A percentile compares a stretch with the other conserved stretches of the same genome.
Evolutionary conservation across 2,888 invertebrate genomes (phyloP).

Genomic region (Sphinx pinastri): DNA sequence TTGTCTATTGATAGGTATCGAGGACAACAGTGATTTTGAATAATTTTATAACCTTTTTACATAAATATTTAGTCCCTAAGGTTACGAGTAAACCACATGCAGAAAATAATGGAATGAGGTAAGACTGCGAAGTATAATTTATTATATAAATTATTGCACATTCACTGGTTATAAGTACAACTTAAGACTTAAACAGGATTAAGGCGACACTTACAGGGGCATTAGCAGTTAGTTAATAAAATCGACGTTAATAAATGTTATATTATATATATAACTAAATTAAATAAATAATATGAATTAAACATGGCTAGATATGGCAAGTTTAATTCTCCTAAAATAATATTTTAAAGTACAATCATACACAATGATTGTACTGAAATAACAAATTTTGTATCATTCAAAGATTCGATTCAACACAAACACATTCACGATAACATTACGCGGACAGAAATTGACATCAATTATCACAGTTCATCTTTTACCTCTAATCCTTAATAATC

Average conservation of each 20-base stretch:
- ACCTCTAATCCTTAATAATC: neutral
- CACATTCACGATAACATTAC: slow-evolving; percentile 5
- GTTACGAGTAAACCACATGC: no score
- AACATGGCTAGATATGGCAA: slow-evolving; percentile 79
- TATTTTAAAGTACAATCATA: slow-evolving; percentile 1
- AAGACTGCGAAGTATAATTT: slow-evolving; percentile 42
- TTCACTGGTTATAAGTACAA: slow-evolving; percentile 32
- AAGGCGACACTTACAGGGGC: neutral
- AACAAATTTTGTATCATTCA: neutral
- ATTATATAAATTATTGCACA: slow-evolving; percentile 72
- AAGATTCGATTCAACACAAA: neutral
- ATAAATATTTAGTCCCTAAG: no score
- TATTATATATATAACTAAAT: neutral
- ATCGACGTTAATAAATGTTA: neutral
- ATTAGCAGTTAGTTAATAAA: slow-evolving; percentile 11
- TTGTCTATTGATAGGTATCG: no score
- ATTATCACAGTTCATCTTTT: slow-evolving; percentile 22
- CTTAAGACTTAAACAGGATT: slow-evolving; percentile 16
- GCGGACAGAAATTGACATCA: slow-evolving; percentile 15
- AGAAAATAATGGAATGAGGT: neutral
- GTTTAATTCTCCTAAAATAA: slow-evolving; percentile 65
- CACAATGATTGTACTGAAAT: neutral
- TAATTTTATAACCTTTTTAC: no score
- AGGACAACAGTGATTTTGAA: no score
- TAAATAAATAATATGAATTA: slow-evolving; percentile 58